phyloP scores from a whole-genome alignment of 2,797 vertebrate species.

The Sebastes vulpes region DNA sequence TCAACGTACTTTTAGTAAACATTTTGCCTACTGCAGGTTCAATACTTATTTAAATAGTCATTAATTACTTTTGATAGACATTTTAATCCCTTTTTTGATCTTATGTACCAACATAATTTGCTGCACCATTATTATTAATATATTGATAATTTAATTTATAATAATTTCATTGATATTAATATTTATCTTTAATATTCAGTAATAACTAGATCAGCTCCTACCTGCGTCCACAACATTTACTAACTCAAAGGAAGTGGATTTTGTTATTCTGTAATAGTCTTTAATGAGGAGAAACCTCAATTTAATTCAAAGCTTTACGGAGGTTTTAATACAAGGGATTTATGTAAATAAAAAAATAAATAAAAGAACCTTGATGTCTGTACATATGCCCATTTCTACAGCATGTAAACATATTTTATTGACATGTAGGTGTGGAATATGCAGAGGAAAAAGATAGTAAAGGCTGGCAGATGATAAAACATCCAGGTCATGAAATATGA shows the following conservation, averaged over 20 bases:
- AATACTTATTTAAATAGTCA: too few relatives aligned
- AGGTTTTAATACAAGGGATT: background rate
- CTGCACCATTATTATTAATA: too few relatives aligned
- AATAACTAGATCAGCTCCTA: too few relatives aligned
- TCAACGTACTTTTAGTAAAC: too few relatives aligned
- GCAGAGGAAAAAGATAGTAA: background rate
- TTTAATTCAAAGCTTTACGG: background rate
- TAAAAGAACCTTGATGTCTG: background rate
- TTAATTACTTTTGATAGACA: too few relatives aligned
- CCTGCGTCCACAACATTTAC: background rate
- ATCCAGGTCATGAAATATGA: constrained; percentile 22
- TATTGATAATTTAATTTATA: too few relatives aligned
- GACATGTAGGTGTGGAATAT: background rate
- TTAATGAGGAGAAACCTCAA: background rate
- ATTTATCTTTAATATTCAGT: too few relatives aligned
- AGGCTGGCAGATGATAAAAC: constrained; percentile 17
- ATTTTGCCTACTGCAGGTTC: too few relatives aligned
- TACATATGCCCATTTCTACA: background rate
- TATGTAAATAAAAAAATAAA: background rate
- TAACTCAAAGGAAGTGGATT: background rate
- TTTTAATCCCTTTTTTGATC: too few relatives aligned
- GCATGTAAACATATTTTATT: background rate
- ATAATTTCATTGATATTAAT: too few relatives aligned
- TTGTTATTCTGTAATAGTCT: background rate
- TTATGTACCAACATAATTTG: too few relatives aligned